phyloP scores from a whole-genome alignment of 2,113 vertebrate genomes.

The Nyctibius bracteatus region DNA sequence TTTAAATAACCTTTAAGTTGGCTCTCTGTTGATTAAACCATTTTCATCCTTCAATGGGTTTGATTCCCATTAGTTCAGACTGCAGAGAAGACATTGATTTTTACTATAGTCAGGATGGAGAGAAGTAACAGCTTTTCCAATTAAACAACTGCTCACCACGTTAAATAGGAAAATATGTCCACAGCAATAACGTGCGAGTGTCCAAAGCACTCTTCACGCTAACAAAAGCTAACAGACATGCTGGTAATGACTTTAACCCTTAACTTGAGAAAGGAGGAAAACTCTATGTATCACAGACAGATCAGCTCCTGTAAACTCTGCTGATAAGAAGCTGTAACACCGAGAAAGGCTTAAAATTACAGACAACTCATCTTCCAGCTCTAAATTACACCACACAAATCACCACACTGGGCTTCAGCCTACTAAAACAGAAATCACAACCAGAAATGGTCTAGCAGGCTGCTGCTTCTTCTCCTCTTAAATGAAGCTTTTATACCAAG shows the following conservation, averaged over 20 bases:
- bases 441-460: not conserved
- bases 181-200: constrained; percentile 3
- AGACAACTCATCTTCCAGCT: constrained; percentile 28
- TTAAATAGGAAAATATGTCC: constrained; percentile 49
- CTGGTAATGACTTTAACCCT: constrained; percentile 4
- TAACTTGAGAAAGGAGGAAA: not conserved
- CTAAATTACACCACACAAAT: constrained; percentile 36
- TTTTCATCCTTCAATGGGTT: constrained; percentile 57
- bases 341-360: constrained; percentile 35
- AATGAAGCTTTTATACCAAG: constrained; percentile 47
- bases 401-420: not conserved
- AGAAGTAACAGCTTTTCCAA: constrained; percentile 66
- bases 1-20: constrained; percentile 50
- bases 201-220: not conserved
- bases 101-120: constrained; percentile 32
- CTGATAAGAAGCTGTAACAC: not conserved
- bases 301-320: not conserved
- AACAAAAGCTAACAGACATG: not conserved
- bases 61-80: constrained; percentile 60
- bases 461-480: not conserved
- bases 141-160: constrained; percentile 49
- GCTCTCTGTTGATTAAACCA: constrained; percentile 60
- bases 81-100: constrained; percentile 61
- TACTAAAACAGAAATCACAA: constrained; percentile 31
- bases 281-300: not conserved